Evolutionary conservation across 2,888 invertebrate genomes (phyloP).

Genomic region (Oligia fasciuncula): DNA sequence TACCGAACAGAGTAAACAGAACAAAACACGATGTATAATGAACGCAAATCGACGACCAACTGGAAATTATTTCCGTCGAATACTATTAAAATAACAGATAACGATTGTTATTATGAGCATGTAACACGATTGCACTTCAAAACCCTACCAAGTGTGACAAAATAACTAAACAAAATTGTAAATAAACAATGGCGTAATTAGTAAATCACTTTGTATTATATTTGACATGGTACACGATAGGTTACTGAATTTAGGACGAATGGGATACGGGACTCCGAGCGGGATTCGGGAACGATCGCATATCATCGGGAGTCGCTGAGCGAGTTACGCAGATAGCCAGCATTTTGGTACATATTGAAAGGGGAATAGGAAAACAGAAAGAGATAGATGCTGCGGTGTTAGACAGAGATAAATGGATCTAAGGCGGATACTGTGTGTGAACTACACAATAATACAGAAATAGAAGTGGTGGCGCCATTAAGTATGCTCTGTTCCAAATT

Average conservation of each 20-base stretch:
- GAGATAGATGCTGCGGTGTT: constrained; percentile 69
- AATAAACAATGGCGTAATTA: constrained; percentile 71
- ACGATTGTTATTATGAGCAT: constrained; percentile 37
- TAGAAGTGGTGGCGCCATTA: constrained; percentile 80
- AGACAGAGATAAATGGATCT: constrained; percentile 69
- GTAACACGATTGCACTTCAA: constrained; percentile 32
- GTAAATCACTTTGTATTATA: constrained; percentile 67
- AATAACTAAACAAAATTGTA: constrained; percentile 59
- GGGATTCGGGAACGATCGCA: constrained; percentile 79
- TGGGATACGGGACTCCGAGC: constrained; percentile 73
- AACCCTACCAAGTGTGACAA: constrained; percentile 29
- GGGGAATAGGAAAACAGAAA: constrained; percentile 69
- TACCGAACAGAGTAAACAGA: constrained; percentile 51
- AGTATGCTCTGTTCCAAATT: constrained; percentile 79
- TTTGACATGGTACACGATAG: constrained; percentile 72
- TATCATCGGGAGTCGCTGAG: constrained; percentile 67
- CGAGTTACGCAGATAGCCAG: constrained; percentile 64
- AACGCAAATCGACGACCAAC: constrained; percentile 65
- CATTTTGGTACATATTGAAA: constrained; percentile 64
- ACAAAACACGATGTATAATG: constrained; percentile 65
- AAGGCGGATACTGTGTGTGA: constrained; percentile 83
- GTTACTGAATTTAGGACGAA: constrained; percentile 81
- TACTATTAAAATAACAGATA: constrained; percentile 63
- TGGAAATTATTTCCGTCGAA: constrained; percentile 58
- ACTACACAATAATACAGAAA: constrained; percentile 78